Base-by-base conservation (phyloP, 2,797 vertebrate species). In the Falco berigora region DNA sequence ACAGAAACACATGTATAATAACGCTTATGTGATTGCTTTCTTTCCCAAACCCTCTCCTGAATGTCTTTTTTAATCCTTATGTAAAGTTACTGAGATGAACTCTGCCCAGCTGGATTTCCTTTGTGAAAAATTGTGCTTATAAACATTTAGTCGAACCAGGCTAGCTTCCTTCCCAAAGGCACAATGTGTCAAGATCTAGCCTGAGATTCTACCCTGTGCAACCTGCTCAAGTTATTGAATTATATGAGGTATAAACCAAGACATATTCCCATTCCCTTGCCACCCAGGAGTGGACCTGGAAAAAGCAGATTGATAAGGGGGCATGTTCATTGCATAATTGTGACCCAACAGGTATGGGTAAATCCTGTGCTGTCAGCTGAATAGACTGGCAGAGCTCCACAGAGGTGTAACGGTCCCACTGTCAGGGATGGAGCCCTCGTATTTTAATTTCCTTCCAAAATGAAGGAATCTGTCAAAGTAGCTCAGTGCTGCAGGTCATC, bases 391-490 rank as follows among this genome's bases (percentile, higher is more conserved):
- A 77, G 27, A 68, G 4, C 24, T 81, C 59, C 50, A 32, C 5
- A 8, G 0, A 0, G 34, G 42, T 11, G 1, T 15, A 6, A 8
- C 5, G 30, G 10, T 56, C 53, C 4, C 30, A 7, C 24, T 36
- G 27, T 32, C 22, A 58, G 36, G 18, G 73, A 5, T 6, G 6
- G 16, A 56, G 49, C 5, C 8, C 6, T 76, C n/a, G 9, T 49
- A 67, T 47, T 83, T 71, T 47, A 10, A 79, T 55, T 87, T 61
- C 23, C 72, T 13, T 55, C 75, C 25, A 61, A 34, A 77, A 61
- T 0, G 5, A 69, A 67, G 18, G 32, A 80, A 16, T 13, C 22
- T 36, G 71, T 12, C 5, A 34, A 83, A 52, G 28, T 14, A 49
- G 47, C 17, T 34, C 8, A 36, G 44, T 7, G 47, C 67, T 68